phyloP scores from a whole-genome alignment of 35 echinoderm and acorn worm genomes.

The Heliocidaris erythrogramma region DNA sequence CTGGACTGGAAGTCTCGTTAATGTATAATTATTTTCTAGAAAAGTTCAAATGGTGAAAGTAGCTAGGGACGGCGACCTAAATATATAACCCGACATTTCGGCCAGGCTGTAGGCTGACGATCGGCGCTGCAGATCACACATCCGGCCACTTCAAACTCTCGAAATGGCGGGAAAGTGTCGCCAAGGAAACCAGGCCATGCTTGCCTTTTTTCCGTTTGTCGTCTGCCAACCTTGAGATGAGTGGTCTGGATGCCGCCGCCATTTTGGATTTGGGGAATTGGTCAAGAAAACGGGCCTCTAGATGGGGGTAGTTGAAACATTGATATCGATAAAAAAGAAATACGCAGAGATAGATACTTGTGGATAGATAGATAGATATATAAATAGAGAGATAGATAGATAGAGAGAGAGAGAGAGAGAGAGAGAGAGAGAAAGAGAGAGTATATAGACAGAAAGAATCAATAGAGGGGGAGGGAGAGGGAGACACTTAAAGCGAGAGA shows the following conservation, averaged over 20 bases:
- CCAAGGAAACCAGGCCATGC: conserved; percentile 20
- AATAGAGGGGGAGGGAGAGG: not conserved
- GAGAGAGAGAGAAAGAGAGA: not conserved
- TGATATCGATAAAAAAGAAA: not conserved
- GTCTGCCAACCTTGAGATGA: not conserved
- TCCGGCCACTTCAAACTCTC: conserved; percentile 28
- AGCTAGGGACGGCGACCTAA: not conserved
- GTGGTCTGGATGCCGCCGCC: conserved; percentile 26
- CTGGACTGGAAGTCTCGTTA: not conserved
- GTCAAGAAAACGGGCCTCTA: not conserved
- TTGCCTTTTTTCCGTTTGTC: not conserved
- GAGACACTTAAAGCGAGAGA: not conserved
- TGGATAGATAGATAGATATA: not conserved
- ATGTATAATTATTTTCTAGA: conserved; percentile 4
- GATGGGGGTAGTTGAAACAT: not conserved
- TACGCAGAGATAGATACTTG: not conserved
- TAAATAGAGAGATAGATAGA: not conserved
- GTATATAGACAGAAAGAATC: not conserved
- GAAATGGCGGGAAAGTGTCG: conserved; percentile 28
- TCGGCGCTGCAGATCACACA: conserved; percentile 13
- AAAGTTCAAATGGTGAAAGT: not conserved
- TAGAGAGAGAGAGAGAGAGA: not conserved
- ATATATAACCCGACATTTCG: not conserved
- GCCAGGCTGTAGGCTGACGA: not conserved
- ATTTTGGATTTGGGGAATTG: conserved; percentile 15